Base-by-base conservation (phyloP, 1,140 invertebrate genomes). In the Saxidomus purpurata region DNA sequence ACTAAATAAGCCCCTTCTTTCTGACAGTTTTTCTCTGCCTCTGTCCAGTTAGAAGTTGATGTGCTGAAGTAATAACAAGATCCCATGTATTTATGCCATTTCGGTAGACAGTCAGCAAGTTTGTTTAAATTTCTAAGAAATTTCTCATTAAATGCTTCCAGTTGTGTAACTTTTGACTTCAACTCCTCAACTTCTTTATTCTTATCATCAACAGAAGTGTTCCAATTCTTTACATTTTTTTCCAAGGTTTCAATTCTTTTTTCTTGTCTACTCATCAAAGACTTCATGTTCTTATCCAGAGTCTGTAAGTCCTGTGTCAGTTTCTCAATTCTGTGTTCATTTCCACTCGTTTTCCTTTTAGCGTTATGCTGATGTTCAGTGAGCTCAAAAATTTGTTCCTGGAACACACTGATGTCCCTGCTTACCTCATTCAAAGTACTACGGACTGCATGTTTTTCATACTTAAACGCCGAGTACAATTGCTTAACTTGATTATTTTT, bases 1-100 rank as follows among this genome's bases (percentile, higher is more conserved):
- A 67, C 61, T 31, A 67, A 25, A 67, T 67, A n/a, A 8, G 61
- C 61, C 6, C 61, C 61, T 36, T 67, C 61, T 67, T 67, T 67
- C 28, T 31, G 1, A 31, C 61, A 67, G 31, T 67, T 36, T 31
- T 2, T 17, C 4, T 28, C 28, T 11, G 61, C 61, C n/a, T 67
- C 25, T 22, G 61, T 67, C 61, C 61, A 67, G 28, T 28, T 67
- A 22, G 31, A 28, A 8, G 28, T 31, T 31, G 61, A 31, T 17
- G 8, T 67, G 31, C 61, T 36, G 25, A 67, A 67, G 61, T 31
- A 67, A 17, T 67, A 67, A 36, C 31, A 67, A 22, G 61, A 67
- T 31, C 28, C 61, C n/a, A 6, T 31, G 61, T 31, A 31, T 28
- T 31, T 67, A 31, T 67, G 61, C 61, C 61, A 67, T 36, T 67